Conservation (phyloP, 2,113 vertebrate genomes). For the Alligator mississippiensis region DNA sequence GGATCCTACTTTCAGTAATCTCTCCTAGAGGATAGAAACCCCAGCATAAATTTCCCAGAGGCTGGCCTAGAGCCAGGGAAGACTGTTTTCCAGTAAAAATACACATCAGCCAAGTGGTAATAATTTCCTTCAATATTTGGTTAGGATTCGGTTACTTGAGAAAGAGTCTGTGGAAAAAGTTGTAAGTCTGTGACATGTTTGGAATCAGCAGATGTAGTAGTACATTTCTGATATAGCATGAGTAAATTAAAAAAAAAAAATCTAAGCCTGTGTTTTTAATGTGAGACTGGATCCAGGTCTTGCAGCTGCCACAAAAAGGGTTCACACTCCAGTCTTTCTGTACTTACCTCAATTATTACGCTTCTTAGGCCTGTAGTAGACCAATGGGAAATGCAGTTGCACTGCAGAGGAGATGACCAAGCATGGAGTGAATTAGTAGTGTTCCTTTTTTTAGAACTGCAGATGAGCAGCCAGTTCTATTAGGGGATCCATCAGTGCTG, state of each 20-base stretch:
- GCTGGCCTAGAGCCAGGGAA: neutral
- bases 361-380: neutral
- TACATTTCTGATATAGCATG: neutral
- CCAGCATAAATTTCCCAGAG: neutral
- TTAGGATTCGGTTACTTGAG: neutral
- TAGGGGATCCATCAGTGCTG: neutral
- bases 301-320: neutral
- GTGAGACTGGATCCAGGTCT: neutral
- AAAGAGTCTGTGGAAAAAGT: accelerated
- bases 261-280: neutral
- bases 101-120: too few species aligned
- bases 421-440: neutral
- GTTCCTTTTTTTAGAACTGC: slow-evolving; percentile 27
- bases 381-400: neutral
- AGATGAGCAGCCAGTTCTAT: neutral
- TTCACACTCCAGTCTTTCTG: neutral
- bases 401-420: neutral
- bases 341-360: neutral
- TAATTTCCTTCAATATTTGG: accelerated
- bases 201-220: neutral
- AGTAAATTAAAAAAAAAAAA: neutral
- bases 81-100: neutral
- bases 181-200: neutral
- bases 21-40: neutral
- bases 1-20: neutral